Evolutionary conservation across 2,888 invertebrate genomes (phyloP).

Genomic region (Stenodema calcarata): DNA sequence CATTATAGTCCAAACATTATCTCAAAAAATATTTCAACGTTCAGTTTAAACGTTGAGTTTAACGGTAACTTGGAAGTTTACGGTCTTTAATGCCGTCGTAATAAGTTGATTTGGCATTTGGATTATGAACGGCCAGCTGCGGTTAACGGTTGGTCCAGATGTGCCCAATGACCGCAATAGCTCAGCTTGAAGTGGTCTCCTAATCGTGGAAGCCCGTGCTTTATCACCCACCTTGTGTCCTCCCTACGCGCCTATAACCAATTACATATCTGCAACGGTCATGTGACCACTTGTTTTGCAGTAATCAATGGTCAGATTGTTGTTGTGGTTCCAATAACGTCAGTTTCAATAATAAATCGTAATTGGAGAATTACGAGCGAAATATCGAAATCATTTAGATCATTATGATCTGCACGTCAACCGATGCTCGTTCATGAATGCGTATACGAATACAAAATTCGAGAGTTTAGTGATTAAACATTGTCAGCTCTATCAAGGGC

Average conservation of each 20-base stretch:
- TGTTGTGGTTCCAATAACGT: too few relatives aligned
- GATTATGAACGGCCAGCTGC: slow-evolving; percentile 29
- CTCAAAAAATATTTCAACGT: too few relatives aligned
- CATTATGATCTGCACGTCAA: too few relatives aligned
- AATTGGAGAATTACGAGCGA: too few relatives aligned
- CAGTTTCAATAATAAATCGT: too few relatives aligned
- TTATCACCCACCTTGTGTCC: slow-evolving; percentile 23
- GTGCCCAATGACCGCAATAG: slow-evolving; percentile 39
- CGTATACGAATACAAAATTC: too few relatives aligned
- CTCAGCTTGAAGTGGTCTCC: slow-evolving; percentile 34
- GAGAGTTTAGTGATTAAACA: too few relatives aligned
- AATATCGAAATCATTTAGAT: too few relatives aligned
- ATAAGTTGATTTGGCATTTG: slow-evolving; percentile 14
- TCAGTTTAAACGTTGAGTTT: background rate
- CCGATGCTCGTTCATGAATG: too few relatives aligned
- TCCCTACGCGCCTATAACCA: background rate
- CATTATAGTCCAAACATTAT: too few relatives aligned
- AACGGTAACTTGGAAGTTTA: background rate
- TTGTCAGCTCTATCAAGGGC: too few relatives aligned
- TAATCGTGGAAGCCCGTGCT: slow-evolving; percentile 23
- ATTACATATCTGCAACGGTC: background rate
- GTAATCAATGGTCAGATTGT: background rate
- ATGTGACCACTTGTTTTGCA: background rate
- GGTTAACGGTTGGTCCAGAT: slow-evolving; percentile 42
- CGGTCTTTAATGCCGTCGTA: background rate